Conservation (phyloP, 2,113 vertebrate species). For the Corydoras maculifer region DNA sequence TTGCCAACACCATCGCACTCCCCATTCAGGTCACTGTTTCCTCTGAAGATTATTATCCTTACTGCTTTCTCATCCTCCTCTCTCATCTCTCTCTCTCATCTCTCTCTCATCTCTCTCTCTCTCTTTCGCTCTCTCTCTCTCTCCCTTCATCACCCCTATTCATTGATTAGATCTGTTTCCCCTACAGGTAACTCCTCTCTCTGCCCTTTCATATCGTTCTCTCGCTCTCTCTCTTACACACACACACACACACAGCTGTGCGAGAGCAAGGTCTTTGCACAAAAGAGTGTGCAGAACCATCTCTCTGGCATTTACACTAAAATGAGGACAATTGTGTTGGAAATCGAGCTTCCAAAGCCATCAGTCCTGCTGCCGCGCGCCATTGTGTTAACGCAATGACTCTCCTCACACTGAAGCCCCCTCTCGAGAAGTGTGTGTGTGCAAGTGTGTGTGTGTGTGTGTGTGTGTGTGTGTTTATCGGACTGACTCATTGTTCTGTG, state of each 20-base stretch:
- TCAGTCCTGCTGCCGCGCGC: slow-evolving; percentile 59
- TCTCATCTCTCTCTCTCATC: no score
- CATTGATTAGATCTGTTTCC: slow-evolving; percentile 54
- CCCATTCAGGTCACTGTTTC: no score
- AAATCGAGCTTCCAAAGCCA: slow-evolving; percentile 73
- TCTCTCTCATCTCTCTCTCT: no score
- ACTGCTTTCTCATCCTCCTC: no score
- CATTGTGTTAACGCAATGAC: slow-evolving; percentile 66
- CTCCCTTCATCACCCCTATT: no score
- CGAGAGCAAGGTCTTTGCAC: slow-evolving; percentile 60
- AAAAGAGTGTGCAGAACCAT: slow-evolving; percentile 61
- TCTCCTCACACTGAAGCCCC: slow-evolving; percentile 53
- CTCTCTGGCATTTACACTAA: slow-evolving; percentile 68
- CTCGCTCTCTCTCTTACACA: slow-evolving; percentile 39
- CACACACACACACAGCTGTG: slow-evolving; percentile 55
- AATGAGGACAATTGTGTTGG: slow-evolving; percentile 71
- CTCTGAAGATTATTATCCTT: no score
- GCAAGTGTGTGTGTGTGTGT: slow-evolving; percentile 31
- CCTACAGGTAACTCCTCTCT: slow-evolving; percentile 49
- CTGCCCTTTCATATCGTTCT: slow-evolving; percentile 50
- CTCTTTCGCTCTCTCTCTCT: no score
- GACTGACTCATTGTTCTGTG: slow-evolving; percentile 54
- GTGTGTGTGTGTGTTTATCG: slow-evolving; percentile 1
- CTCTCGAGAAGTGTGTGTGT: slow-evolving; percentile 51
- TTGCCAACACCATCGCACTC: no score